Evolutionary conservation across 2,888 invertebrate species (phyloP), one percentile per base, ranked within the genome.

Genomic region (Charanyca ferruginea): DNA sequence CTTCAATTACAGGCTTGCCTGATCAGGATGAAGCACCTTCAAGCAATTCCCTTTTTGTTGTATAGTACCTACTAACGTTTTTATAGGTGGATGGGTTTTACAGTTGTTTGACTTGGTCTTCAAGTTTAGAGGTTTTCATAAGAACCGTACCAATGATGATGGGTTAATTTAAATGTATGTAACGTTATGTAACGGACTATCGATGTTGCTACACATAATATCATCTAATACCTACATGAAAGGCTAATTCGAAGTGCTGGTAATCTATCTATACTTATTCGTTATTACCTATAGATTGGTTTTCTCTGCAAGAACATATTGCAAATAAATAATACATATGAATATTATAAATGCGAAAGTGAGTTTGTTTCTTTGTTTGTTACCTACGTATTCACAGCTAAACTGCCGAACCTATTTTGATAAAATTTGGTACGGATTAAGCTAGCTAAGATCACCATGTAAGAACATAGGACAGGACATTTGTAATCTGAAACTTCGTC

Each of bases 1-100:
- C 89, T 87, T 91, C 83, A 85, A 92, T 92, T 90, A 89, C 89
- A 80, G 89, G 74, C 85, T 87, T 85, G 81, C 81, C 82, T 72
- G 81, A 83, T 77, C 87, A 90, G 90, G 89, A 87, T 82, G 80
- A 83, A 64, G 77, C 80, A 83, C 78, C 85, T 89, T 89, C 85
- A 72, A 62, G 64, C 49, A 78, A 83, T 81, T 75, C 70, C 59
- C 65, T 79, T 75, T 83, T 70, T 73, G 66, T 48, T 52, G 38
- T 38, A 16, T 11, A 32, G 1, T 53, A n/a, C n/a, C n/a, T n/a
- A 57, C 25, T 61, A 53, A 48, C 60, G 67, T 81, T 84, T 74
- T 78, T 79, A 73, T 80, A 75, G 66, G 63, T 79, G 13, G 16
- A 48, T 38, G 22, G 32, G 11, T 35, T 48, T 59, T 58, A 70